phyloP scores from a whole-genome alignment of 1,140 invertebrate genomes.

The Luehdorfia chinensis region DNA sequence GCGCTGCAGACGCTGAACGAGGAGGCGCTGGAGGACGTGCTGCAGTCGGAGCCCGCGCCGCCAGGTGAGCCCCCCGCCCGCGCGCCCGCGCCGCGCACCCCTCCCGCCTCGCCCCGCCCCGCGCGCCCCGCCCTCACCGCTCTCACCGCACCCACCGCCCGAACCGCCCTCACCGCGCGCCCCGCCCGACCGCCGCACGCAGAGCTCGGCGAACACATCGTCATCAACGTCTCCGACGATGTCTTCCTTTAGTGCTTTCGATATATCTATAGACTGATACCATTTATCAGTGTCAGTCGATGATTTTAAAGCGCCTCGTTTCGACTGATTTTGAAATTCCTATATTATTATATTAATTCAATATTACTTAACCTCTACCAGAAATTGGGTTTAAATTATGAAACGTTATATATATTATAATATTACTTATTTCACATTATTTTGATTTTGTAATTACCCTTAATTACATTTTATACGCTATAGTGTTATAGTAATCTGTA shows the following conservation, averaged over 20 bases:
- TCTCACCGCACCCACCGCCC: slow-evolving; percentile 20
- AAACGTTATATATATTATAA: no score
- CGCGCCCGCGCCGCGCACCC: slow-evolving; percentile 17
- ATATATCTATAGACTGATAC: no score
- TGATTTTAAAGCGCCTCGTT: no score
- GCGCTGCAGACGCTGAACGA: slow-evolving; percentile 94
- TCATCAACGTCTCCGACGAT: slow-evolving; percentile 52
- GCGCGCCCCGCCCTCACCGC: slow-evolving; percentile 11
- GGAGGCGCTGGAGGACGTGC: slow-evolving; percentile 92
- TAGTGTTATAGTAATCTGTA: no score
- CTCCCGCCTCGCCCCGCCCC: slow-evolving; percentile 13
- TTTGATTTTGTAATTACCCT: slow-evolving; percentile 4
- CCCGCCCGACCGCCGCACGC: slow-evolving; percentile 16
- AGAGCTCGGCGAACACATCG: slow-evolving; percentile 35
- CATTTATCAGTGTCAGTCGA: no score
- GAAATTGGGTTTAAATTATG: no score
- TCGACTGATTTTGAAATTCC: no score
- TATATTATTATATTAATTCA: not conserved
- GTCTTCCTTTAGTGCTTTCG: slow-evolving; percentile 41
- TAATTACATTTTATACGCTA: no score
- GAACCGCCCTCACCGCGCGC: slow-evolving; percentile 11
- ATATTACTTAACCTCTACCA: not conserved
- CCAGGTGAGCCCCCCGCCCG: slow-evolving; percentile 65
- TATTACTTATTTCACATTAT: slow-evolving; percentile 1
- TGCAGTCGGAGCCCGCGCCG: slow-evolving; percentile 77